Percentiles rank a stretch among this genome's conserved stretches.
phyloP scores from a whole-genome alignment of 1,140 invertebrate species.

The Schlechtendalia chinensis region DNA sequence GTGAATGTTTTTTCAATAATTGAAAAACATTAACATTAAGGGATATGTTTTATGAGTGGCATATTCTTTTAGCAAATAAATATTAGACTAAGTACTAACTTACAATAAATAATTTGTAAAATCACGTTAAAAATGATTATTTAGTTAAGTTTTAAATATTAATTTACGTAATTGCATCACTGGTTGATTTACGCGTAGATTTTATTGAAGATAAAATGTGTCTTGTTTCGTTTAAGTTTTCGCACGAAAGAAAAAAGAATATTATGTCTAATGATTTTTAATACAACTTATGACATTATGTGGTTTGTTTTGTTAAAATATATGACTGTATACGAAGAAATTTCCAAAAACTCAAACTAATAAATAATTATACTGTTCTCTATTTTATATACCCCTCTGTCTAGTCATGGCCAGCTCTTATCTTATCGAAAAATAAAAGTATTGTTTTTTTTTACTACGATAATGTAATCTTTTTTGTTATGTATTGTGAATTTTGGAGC shows the following conservation, averaged over 20 bases:
- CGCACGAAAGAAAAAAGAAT: constrained; percentile 20
- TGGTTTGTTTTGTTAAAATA: neutral
- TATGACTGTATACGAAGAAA: constrained; percentile 17
- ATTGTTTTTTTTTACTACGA: constrained; percentile 46
- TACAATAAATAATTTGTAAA: constrained; percentile 24
- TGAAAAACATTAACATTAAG: too few relatives aligned
- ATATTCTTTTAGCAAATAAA: constrained; percentile 1
- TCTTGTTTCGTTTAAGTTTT: constrained; percentile 36
- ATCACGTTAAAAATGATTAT: constrained; percentile 7
- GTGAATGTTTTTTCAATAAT: too few relatives aligned
- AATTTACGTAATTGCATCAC: constrained; percentile 27
- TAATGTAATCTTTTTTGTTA: constrained; percentile 44
- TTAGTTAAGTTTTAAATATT: constrained; percentile 41
- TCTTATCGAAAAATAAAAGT: constrained; percentile 1
- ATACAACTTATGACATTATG: constrained; percentile 1
- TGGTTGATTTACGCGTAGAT: constrained; percentile 20
- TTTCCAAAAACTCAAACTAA: neutral
- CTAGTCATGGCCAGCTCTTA: constrained; percentile 41
- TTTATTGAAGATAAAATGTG: constrained; percentile 18
- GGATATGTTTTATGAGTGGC: neutral
- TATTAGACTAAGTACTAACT: constrained; percentile 17
- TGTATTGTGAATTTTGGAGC: constrained; percentile 42
- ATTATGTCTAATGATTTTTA: neutral
- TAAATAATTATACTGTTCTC: neutral
- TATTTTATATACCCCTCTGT: constrained; percentile 24